Evolutionary conservation across 2,797 vertebrate genomes (phyloP).

Genomic region (Gallirallus australis): DNA sequence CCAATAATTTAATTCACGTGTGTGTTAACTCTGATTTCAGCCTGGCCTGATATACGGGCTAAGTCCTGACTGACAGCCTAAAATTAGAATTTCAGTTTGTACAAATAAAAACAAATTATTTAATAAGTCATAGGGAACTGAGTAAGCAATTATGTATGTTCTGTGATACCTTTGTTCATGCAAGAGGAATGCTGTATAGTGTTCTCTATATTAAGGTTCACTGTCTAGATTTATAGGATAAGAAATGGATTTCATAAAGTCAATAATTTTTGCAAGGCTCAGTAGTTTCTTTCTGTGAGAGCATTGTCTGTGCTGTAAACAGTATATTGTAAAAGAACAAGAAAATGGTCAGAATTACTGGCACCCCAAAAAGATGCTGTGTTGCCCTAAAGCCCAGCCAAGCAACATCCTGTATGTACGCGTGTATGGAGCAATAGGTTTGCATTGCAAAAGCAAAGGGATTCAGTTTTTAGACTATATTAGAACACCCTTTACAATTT

Average conservation of each 20-base stretch:
- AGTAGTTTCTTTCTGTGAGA: background rate
- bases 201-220: background rate
- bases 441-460: background rate
- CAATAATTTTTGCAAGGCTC: background rate
- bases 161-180: background rate
- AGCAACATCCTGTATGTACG: background rate
- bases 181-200: background rate
- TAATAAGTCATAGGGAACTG: background rate
- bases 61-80: background rate
- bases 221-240: background rate
- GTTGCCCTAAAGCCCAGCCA: background rate
- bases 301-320: background rate
- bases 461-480: background rate
- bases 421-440: background rate
- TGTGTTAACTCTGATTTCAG: background rate
- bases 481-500: background rate
- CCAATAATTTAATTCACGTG: background rate
- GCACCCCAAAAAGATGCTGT: rapidly evolving
- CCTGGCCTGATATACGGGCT: background rate
- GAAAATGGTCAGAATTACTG: background rate
- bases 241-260: background rate
- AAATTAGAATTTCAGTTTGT: background rate
- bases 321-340: background rate
- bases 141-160: background rate
- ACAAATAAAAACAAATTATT: background rate